Evolutionary conservation across 2,888 invertebrate genomes (phyloP), one percentile per base, ranked within the genome.

Genomic region (Macropis europaea): DNA sequence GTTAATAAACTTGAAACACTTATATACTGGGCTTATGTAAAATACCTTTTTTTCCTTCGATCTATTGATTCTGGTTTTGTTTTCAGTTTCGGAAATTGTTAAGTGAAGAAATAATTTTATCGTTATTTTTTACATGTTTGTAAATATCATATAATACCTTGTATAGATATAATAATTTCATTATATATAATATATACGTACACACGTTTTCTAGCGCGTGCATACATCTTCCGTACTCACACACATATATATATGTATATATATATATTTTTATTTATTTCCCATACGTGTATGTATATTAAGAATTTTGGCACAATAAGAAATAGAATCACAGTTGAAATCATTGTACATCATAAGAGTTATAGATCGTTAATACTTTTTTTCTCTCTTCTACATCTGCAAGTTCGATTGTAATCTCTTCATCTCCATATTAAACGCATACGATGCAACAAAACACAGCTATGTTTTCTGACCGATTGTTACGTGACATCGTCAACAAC

Each of bases 301-400:
- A 82, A 77, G 82, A 86, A 84, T 85, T 86, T 89, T 89, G 88
- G 88, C 89, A 89, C 88, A 85, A 85, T 87, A 84, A 88, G 88
- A 88, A 87, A 87, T 86, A 87, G 84, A 88, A 89, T 89, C 89
- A 89, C 89, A 89, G 81, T 77, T 81, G 80, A 88, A 88, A 88
- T 85, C 88, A 89, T 87, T 88, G 88, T 88, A 89, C 85, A 87
- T 87, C 76, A 83, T 82, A 84, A 87, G 81, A 82, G 80, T 82
- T 68, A 73, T 71, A 78, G 69, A 76, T 80, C 64, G 43, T 64
- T 59, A 71, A 74, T 69, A 67, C 52, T 57, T 71, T 13, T 48
- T 59, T 59, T n/a, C n/a, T n/a, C n/a, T n/a, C n/a, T 57, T 67
- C 61, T 59, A 48, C 38, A 52, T 79, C 34, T 66, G 71, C 77